Conservation (phyloP, 23 tunicate species). For the Phallusia fumigata region DNA sequence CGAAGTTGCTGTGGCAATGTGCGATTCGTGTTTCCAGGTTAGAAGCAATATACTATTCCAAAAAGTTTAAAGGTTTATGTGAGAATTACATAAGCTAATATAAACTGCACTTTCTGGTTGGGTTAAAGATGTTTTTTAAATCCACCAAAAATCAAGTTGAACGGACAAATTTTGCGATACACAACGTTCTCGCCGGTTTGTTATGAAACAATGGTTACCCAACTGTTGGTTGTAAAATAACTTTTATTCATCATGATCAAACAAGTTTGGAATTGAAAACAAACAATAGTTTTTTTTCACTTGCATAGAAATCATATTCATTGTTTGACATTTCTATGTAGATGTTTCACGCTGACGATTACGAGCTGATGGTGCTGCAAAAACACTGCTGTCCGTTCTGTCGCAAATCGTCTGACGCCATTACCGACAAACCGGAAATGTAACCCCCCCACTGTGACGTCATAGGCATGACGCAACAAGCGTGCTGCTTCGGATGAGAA, state of each 20-base stretch:
- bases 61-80: no score
- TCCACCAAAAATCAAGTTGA: no score
- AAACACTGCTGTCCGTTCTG: constrained; percentile 91
- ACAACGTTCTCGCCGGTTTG: no score
- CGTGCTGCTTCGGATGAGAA: background rate
- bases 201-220: no score
- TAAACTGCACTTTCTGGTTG: no score
- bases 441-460: background rate
- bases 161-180: no score
- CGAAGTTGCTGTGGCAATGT: constrained; percentile 87
- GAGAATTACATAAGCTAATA: no score
- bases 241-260: no score
- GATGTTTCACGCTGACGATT: constrained; percentile 98
- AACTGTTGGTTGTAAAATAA: no score
- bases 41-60: background rate
- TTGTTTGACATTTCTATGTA: constrained; percentile 12
- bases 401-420: constrained; percentile 64
- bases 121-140: no score
- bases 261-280: no score
- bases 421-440: constrained; percentile 30
- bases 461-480: background rate
- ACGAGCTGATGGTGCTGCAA: constrained; percentile 91
- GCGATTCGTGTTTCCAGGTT: constrained; percentile 96
- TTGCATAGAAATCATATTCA: background rate
- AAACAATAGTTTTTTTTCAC: no score